These are phyloP conservation scores for Aramus guarauna DNA, from an alignment of 2,113 vertebrate genomes.

Conservation along the genomic window DNA sequence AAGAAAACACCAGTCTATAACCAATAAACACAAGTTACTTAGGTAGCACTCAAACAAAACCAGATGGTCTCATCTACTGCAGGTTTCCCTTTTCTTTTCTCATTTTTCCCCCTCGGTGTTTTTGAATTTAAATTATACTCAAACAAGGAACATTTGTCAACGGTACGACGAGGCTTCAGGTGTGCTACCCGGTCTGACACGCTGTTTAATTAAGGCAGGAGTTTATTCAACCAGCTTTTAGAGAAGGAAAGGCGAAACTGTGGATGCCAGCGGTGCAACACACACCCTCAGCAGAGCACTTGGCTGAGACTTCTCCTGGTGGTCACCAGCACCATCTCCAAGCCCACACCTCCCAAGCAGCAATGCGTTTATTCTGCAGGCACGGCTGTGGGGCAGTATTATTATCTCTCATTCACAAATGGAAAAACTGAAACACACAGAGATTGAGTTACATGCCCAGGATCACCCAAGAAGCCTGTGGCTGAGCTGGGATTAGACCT, in stretches of 20 bases:
- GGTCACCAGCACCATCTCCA: background rate
- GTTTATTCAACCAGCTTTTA: background rate
- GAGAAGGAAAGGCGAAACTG: background rate
- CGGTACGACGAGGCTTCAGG: background rate
- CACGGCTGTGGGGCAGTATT: background rate
- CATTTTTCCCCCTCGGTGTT: background rate
- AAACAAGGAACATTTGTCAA: background rate
- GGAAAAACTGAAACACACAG: conserved; percentile 38
- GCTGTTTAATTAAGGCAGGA: background rate
- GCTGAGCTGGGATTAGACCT: conserved; percentile 57
- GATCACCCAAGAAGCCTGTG: conserved; percentile 66
- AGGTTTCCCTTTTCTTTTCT: background rate
- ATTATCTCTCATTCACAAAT: conserved; percentile 28
- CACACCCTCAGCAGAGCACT: background rate
- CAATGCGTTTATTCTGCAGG: background rate
- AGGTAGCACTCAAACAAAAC: conserved; percentile 57
- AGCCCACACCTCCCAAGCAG: conserved; percentile 37
- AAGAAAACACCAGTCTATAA: conserved; percentile 33
- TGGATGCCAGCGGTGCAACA: background rate
- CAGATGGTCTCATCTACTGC: conserved; percentile 24
- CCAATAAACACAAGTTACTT: conserved; percentile 57
- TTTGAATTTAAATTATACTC: background rate
- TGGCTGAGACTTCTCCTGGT: background rate
- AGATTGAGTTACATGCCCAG: conserved; percentile 53
- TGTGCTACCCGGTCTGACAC: background rate